Conservation (phyloP, 2,797 vertebrate genomes). For the Onychomys torridus region DNA sequence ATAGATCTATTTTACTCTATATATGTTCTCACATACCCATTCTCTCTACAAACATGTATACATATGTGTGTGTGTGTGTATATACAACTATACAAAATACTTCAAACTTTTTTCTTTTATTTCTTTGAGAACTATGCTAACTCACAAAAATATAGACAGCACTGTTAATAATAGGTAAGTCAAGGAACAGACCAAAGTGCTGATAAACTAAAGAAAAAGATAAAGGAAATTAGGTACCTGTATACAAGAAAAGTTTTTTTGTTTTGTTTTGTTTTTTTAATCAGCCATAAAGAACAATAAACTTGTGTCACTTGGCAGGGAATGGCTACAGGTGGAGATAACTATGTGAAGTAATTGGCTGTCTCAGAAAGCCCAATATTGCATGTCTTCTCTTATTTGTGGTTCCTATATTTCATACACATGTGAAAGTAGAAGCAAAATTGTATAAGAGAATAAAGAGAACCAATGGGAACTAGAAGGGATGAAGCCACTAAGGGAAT, state of each 20-base stretch:
- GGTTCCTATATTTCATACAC: not conserved
- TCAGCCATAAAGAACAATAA: not conserved
- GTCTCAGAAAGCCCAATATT: not conserved
- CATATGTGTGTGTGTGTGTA: not conserved
- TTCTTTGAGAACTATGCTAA: not conserved
- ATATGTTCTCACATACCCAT: not conserved
- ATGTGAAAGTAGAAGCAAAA: not conserved
- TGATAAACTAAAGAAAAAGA: not conserved
- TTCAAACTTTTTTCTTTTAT: conserved; percentile 21
- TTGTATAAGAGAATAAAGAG: not conserved
- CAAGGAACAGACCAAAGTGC: not conserved
- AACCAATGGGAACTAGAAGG: not conserved
- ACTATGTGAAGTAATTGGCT: not conserved
- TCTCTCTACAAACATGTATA: not conserved
- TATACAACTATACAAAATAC: not conserved
- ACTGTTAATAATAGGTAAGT: not conserved
- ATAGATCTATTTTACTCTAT: not conserved
- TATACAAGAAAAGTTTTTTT: not conserved
- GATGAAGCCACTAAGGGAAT: not conserved
- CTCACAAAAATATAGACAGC: conserved; percentile 9
- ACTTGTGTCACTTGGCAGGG: not conserved
- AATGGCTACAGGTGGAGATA: not conserved
- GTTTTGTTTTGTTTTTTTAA: not conserved
- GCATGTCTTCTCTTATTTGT: not conserved
- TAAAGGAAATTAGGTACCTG: not conserved